Evolutionary conservation across 2,113 vertebrate genomes (phyloP), one percentile per base, ranked within the genome.

Genomic region (Saimiri boliviensis): DNA sequence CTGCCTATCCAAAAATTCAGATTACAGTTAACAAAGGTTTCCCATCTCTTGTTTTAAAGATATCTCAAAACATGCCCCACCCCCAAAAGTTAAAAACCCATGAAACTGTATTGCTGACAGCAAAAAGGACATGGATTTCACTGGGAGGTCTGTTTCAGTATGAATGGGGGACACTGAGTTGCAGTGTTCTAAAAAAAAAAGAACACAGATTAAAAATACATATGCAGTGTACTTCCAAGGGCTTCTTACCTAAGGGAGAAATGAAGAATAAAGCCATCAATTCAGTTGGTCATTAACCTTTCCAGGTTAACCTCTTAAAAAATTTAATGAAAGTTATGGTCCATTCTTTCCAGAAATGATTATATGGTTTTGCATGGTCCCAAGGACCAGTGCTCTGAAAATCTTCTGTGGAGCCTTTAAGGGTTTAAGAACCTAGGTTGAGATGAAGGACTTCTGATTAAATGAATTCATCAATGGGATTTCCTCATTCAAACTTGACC

Each of bases 11-110:
- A 93, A 95, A 95, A 76, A 93, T 77, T 85, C 92, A 79, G 93
- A 90, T 90, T 95, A 94, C n/a, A 87, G 35, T 94, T 93, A 92
- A 97, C 93, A 93, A 97, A 92, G 84, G 71, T 88, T 95, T 89
- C 76, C 47, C n/a, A 54, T 87, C 86, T 94, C 91, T 89, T 91
- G 3, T 94, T 96, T 95, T 93, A 96, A 91, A 97, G 86, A 93
- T 94, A 92, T 89, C 93, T 93, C 91, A 92, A 60, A 95, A 90
- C 79, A 97, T 63, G 81, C 96, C 76, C 52, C n/a, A n/a, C n/a
- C 52, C 16, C 52, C 5, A 5, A 52, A 52, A 52, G 17, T 52
- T 17, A 52, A 52, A 52, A 52, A 52, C 52, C 49, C 16, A 52
- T 0, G 5, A 52, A 94, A 73, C 32, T 86, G 95, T 90, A 86